These are phyloP conservation scores for Zelostemma sp. DNA, from an alignment of 1,140 invertebrate species.

Conservation along the genomic window DNA sequence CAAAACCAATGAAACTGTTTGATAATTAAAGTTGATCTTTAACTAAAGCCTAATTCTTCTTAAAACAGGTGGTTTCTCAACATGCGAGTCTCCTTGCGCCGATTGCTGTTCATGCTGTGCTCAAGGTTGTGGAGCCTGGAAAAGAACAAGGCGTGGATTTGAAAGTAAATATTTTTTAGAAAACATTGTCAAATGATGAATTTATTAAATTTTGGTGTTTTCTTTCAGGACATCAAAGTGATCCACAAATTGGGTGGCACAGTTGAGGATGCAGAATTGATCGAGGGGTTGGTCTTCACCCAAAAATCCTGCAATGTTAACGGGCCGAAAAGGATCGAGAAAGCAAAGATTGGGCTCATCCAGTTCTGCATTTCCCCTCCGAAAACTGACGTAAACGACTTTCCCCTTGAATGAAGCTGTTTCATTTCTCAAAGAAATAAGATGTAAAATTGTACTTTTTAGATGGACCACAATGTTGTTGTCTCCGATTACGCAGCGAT, in stretches of 20 bases:
- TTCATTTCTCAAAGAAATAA: background rate
- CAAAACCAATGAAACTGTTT: background rate
- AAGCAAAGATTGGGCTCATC: slow-evolving; percentile 98
- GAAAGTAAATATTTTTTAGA: slow-evolving; percentile 55
- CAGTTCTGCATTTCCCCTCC: slow-evolving; percentile 99
- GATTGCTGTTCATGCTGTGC: slow-evolving; percentile 96
- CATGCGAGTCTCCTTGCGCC: slow-evolving; percentile 95
- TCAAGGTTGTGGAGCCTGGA: slow-evolving; percentile 81
- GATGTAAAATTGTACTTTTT: slow-evolving; percentile 46
- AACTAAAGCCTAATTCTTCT: slow-evolving; percentile 22
- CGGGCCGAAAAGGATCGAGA: slow-evolving; percentile 94
- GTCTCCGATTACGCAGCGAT: slow-evolving; percentile 99
- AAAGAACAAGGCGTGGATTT: slow-evolving; percentile 77
- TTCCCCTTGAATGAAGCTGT: no score
- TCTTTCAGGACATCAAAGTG: slow-evolving; percentile 88
- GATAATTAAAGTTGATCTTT: slow-evolving; percentile 4
- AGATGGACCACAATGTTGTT: slow-evolving; percentile 99
- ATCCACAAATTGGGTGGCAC: slow-evolving; percentile 97
- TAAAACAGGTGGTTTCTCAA: slow-evolving; percentile 89
- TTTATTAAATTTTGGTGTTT: slow-evolving; percentile 11
- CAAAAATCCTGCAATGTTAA: slow-evolving; percentile 91
- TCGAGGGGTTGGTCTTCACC: slow-evolving; percentile 95
- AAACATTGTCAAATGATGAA: background rate
- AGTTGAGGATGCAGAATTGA: slow-evolving; percentile 96
- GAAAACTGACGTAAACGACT: slow-evolving; percentile 96